phyloP scores from a whole-genome alignment of 2,113 vertebrate species.

The Ictalurus punctatus region DNA sequence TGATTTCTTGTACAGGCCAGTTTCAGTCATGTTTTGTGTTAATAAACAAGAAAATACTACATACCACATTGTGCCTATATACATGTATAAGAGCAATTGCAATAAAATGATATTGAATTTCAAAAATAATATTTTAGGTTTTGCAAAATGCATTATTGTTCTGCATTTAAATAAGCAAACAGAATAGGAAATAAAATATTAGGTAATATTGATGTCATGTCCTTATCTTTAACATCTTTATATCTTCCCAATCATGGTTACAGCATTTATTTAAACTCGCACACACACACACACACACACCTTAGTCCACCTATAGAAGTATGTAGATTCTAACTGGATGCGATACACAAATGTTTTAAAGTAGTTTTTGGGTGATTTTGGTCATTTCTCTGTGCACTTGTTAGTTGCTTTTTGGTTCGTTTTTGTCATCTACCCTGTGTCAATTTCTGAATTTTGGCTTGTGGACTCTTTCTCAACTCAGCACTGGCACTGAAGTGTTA shows the following conservation, averaged over 20 bases:
- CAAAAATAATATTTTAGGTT: neutral
- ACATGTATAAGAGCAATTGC: neutral
- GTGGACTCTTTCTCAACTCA: neutral
- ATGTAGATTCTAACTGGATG: too few relatives aligned
- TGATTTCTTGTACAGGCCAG: neutral
- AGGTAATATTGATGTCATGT: neutral
- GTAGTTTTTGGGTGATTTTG: neutral
- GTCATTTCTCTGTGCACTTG: neutral
- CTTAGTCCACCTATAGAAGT: too few relatives aligned
- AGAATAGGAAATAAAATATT: neutral
- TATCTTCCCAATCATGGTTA: neutral
- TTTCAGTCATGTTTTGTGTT: too few relatives aligned
- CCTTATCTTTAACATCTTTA: neutral
- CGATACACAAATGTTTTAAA: too few relatives aligned
- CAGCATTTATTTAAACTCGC: neutral
- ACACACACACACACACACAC: too few relatives aligned
- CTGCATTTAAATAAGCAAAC: neutral
- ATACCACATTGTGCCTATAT: neutral
- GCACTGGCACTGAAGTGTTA: neutral
- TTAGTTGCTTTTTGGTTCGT: neutral
- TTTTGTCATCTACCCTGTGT: neutral
- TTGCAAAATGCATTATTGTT: neutral
- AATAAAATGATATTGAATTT: neutral
- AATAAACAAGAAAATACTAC: too few relatives aligned
- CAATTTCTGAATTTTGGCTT: neutral